Evolutionary conservation across 2,797 vertebrate genomes (phyloP).

Genomic region (Xyrichtys novacula): DNA sequence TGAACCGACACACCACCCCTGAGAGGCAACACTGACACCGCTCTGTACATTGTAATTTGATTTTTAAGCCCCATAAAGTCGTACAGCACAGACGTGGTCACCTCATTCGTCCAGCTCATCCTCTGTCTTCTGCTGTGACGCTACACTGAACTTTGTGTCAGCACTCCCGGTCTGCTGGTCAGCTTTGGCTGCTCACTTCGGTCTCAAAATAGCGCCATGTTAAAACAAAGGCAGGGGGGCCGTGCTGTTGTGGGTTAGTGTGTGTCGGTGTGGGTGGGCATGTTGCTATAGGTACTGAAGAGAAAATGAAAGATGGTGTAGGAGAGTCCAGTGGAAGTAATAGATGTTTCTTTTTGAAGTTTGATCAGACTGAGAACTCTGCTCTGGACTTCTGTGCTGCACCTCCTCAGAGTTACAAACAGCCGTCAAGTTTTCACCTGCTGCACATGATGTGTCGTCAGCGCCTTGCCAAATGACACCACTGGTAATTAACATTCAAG

Average conservation of each 20-base stretch:
- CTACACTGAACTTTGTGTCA: constrained; percentile 12
- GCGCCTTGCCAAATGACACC: too few relatives aligned
- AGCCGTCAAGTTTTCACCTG: not conserved
- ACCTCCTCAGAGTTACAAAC: not conserved
- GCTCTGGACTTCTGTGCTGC: not conserved
- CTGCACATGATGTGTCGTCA: too few relatives aligned
- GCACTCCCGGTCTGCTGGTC: constrained; percentile 6
- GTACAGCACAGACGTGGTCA: not conserved
- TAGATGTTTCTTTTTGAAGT: not conserved
- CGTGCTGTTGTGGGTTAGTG: not conserved
- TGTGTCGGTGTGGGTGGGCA: too few relatives aligned
- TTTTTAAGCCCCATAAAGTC: not conserved
- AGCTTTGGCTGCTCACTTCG: not conserved
- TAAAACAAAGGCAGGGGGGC: constrained; percentile 4
- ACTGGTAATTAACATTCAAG: too few relatives aligned
- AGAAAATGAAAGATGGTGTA: constrained; percentile 11
- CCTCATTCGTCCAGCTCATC: constrained; percentile 12
- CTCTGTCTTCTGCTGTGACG: constrained; percentile 1
- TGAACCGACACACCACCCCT: constrained; percentile 22
- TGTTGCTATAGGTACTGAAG: constrained; percentile 4
- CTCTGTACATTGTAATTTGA: constrained; percentile 11
- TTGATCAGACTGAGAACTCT: not conserved
- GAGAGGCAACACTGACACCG: constrained; percentile 18
- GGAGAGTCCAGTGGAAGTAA: not conserved
- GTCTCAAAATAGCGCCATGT: not conserved